phyloP scores from a whole-genome alignment of 1,140 invertebrate genomes.

The Drosophila kurseongensis region DNA sequence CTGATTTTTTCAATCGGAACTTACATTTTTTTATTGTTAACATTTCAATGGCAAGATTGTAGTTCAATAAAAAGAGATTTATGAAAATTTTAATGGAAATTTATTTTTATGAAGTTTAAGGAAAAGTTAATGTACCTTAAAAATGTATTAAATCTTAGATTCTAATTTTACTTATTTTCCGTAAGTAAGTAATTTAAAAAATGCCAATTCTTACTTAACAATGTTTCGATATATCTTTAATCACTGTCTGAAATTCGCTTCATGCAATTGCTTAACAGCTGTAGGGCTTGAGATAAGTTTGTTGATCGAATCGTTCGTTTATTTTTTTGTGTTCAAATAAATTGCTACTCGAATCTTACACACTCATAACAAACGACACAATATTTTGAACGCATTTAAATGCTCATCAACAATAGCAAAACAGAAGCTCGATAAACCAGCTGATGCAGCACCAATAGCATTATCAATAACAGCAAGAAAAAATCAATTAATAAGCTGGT shows the following conservation, averaged over 20 bases:
- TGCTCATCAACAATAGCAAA: conserved; percentile 52
- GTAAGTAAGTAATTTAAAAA: no score
- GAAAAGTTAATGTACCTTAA: no score
- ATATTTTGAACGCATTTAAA: conserved; percentile 66
- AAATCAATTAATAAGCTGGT: conserved; percentile 35
- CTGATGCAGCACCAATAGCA: conserved; percentile 35
- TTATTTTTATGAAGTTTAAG: no score
- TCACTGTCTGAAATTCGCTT: background rate
- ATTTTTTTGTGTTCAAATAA: conserved; percentile 1
- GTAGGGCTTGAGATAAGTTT: background rate
- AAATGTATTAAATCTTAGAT: no score
- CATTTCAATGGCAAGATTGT: no score
- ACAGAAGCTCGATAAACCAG: conserved; percentile 63
- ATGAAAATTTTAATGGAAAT: no score
- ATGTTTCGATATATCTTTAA: background rate
- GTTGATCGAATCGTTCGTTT: conserved; percentile 5
- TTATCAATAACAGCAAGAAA: conserved; percentile 39
- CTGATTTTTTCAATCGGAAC: no score
- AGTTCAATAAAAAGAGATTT: background rate
- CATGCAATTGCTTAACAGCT: background rate
- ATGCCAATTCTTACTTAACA: background rate
- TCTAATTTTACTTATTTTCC: no score
- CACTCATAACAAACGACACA: conserved; percentile 11
- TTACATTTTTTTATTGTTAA: no score
- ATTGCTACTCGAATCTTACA: background rate